These are phyloP conservation scores for Hydropsyche betteni DNA, from an alignment of 2,888 invertebrate genomes.

Conservation along the genomic window DNA sequence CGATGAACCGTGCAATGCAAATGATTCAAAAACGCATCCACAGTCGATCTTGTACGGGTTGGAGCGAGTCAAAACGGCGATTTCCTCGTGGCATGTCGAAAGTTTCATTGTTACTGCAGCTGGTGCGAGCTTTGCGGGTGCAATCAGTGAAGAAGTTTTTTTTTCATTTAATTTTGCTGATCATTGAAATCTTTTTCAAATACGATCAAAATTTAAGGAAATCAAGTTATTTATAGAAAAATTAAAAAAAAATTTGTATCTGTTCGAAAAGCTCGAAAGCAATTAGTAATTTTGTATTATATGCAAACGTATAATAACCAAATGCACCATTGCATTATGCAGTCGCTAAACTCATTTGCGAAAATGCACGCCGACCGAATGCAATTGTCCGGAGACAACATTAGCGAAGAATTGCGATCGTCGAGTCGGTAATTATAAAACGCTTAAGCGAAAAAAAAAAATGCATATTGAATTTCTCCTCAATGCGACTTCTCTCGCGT, in stretches of 20 bases:
- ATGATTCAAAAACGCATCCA: not conserved
- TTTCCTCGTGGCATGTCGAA: not conserved
- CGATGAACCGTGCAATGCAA: not conserved
- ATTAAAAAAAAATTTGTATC: constrained; percentile 10
- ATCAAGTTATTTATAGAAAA: too few relatives aligned
- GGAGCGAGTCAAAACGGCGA: not conserved
- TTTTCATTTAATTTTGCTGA: not conserved
- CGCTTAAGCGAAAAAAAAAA: constrained; percentile 3
- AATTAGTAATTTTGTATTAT: not conserved
- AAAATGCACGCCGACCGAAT: not conserved
- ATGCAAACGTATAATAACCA: not conserved
- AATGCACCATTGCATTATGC: constrained; percentile 19
- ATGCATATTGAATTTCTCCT: too few relatives aligned
- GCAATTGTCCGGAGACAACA: constrained; percentile 26
- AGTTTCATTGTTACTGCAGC: not conserved
- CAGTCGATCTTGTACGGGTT: not conserved
- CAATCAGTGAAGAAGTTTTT: not conserved
- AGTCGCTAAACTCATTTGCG: constrained; percentile 29
- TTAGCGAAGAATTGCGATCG: constrained; percentile 8
- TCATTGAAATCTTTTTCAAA: too few relatives aligned
- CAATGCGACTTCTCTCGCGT: too few relatives aligned
- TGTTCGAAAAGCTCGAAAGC: not conserved
- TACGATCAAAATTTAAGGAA: too few relatives aligned
- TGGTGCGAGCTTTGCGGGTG: too few relatives aligned
- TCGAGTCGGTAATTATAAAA: constrained; percentile 30